A percentile compares a stretch with the other conserved stretches of the same genome.
Conservation (phyloP, 64 coral and sea anemone species). For the Platygyra sinensis region DNA sequence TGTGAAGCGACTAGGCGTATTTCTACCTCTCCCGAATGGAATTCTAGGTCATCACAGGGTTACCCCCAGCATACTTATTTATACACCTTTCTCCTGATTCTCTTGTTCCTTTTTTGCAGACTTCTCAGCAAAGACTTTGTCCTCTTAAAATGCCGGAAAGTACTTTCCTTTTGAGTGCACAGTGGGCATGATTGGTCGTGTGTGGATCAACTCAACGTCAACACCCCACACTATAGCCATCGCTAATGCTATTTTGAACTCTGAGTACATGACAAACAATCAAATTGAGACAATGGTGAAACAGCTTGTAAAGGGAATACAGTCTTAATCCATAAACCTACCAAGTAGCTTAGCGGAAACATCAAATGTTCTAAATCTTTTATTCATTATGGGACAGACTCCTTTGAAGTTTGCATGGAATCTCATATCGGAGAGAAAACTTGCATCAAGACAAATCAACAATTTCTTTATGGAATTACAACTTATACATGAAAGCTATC, state of each 20-base stretch:
- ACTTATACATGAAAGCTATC: no score
- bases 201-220: constrained; percentile 82
- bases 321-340: not conserved
- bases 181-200: constrained; percentile 87
- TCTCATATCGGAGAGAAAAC: no score
- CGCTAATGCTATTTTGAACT: constrained; percentile 83
- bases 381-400: not conserved
- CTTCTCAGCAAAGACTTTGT: constrained; percentile 76
- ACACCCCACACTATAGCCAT: constrained; percentile 63
- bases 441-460: no score
- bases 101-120: constrained; percentile 28
- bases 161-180: constrained; percentile 96
- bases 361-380: not conserved
- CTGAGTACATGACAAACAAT: constrained; percentile 85
- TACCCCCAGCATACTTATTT: no score
- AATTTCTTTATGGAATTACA: no score
- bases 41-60: no score
- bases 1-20: no score
- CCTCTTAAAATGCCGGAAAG: constrained; percentile 79
- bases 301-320: constrained; percentile 72
- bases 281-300: constrained; percentile 85
- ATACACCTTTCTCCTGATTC: not conserved
- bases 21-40: no score
- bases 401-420: not conserved
- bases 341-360: no score